Evolutionary conservation across 2,888 invertebrate genomes (phyloP).

Genomic region (Atherix ibis): DNA sequence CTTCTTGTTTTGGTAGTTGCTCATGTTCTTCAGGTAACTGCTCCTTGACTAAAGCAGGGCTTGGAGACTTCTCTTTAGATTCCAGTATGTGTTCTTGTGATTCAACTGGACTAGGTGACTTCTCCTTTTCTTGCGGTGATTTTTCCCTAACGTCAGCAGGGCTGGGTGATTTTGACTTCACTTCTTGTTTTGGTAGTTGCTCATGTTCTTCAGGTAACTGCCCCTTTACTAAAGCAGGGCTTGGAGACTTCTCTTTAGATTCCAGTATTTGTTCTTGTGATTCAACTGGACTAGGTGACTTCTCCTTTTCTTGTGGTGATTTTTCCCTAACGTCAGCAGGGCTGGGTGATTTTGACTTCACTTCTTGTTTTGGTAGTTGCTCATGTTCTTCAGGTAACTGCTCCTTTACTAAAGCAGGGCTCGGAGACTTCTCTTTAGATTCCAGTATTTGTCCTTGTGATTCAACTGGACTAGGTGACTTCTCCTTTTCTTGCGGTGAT

Average conservation of each 20-base stretch:
- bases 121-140: neutral
- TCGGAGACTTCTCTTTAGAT: neutral
- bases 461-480: neutral
- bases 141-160: neutral
- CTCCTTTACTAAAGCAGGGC: neutral
- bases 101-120: neutral
- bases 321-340: slow-evolving; percentile 23
- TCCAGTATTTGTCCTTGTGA: too few relatives aligned
- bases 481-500: neutral
- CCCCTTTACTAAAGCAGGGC: too few relatives aligned
- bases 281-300: too few relatives aligned
- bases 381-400: neutral
- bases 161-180: neutral
- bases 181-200: neutral
- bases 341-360: neutral
- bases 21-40: neutral
- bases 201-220: neutral
- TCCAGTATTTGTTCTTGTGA: too few relatives aligned
- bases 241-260: neutral
- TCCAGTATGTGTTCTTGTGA: too few relatives aligned
- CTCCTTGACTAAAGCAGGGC: neutral
- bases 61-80: neutral
- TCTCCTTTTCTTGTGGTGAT: slow-evolving; percentile 11
- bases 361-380: slow-evolving; percentile 14
- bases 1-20: slow-evolving; percentile 14